Evolutionary conservation across 2,113 vertebrate genomes (phyloP).

Genomic region (Prietella phreatophila): DNA sequence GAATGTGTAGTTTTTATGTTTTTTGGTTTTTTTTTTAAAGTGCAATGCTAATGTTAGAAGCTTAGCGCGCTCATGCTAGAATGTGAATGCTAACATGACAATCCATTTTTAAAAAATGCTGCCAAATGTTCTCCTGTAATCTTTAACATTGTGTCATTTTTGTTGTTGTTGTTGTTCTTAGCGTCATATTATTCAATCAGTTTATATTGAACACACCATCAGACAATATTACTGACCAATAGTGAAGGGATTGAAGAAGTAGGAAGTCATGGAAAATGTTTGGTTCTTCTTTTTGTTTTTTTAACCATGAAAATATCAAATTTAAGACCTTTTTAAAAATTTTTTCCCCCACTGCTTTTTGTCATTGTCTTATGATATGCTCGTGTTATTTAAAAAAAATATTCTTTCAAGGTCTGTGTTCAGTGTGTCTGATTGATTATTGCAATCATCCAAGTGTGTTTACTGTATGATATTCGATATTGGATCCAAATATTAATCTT

Average conservation of each 20-base stretch:
- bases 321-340: not conserved
- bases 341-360: not conserved
- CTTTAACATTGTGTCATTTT: not conserved
- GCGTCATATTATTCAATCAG: not conserved
- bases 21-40: too few relatives aligned
- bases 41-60: not conserved
- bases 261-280: not conserved
- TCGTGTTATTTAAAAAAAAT: not conserved
- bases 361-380: not conserved
- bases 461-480: not conserved
- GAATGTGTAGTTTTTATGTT: not conserved
- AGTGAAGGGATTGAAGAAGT: not conserved
- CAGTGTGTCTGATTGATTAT: not conserved
- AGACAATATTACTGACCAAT: not conserved
- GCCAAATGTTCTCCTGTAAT: not conserved
- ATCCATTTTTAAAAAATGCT: not conserved
- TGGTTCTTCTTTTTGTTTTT: not conserved
- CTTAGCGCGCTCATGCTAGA: not conserved
- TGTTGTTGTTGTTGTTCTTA: not conserved
- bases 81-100: not conserved
- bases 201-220: not conserved
- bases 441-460: not conserved
- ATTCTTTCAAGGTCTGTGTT: not conserved
- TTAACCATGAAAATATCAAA: not conserved
- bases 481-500: not conserved